Base-by-base conservation (phyloP, 2,113 vertebrate species). In the Oceanites oceanicus region DNA sequence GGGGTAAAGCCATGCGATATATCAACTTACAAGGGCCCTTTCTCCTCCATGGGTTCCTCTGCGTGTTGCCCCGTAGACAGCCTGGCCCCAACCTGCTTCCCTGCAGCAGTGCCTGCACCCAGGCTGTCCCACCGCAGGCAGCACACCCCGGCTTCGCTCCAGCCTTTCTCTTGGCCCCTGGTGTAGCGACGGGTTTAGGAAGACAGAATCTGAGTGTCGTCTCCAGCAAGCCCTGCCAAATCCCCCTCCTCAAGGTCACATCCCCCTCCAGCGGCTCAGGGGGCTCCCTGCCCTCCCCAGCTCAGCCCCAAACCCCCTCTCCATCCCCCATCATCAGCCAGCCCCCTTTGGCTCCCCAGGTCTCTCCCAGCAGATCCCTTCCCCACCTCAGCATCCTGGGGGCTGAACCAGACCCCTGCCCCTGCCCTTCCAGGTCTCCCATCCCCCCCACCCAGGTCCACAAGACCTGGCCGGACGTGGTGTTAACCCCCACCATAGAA, bases 61-160 rank as follows among this genome's bases (percentile, higher is more conserved):
- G 30, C 1, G 0, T 2, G 4, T 30, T 5, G 13, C 36, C 40
- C 47, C 3, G 0, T 1, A 38, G 52, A 11, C 45, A 52, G 17
- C 44, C 21, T 44, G 59, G 32, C 36, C 77, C 52, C 77, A 14
- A 0, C 6, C 10, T 11, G 38, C 20, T 90, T 15, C 36, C 62
- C 55, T 13, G 38, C 2, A 1, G 23, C 78, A 61, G 62, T 8
- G 76, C 78, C 62, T 53, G 62, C 23, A 25, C 62, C 50, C 32
- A 36, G 8, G 38, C 77, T 67, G 68, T 74, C 52, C 77, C 78
- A 21, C 45, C 0, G 4, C 45, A 47, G 62, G 40, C 65, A 63
- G 63, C 49, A 14, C 3, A 6, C 40, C 25, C 55, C 3, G 0
- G 47, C 34, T 61, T 38, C 2, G 2, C 88, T 68, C 71, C 53